Evolutionary conservation across 2,888 invertebrate genomes (phyloP).

Genomic region (Heteromurus nitidus): DNA sequence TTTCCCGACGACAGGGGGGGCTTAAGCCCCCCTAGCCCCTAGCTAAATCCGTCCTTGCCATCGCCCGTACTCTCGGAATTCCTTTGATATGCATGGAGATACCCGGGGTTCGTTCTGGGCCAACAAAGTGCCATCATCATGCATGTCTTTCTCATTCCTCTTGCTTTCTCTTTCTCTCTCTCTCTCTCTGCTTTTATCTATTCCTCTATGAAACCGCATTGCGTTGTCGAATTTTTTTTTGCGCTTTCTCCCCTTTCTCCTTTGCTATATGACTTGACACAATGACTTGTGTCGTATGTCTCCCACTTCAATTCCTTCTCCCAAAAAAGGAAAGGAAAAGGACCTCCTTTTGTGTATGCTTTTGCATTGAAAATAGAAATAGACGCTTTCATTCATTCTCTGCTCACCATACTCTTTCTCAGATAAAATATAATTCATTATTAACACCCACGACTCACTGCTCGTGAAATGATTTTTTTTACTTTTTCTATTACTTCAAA

Average conservation of each 20-base stretch:
- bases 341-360: conserved; percentile 7
- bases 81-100: neutral
- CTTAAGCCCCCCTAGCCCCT: too few species aligned
- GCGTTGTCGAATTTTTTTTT: conserved; percentile 47
- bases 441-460: conserved; percentile 8
- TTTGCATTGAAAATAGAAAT: conserved; percentile 38
- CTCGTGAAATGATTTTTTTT: conserved; percentile 19
- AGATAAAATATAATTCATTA: conserved; percentile 45
- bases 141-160: conserved; percentile 8
- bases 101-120: neutral
- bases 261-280: conserved; percentile 35
- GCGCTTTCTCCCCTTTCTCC: conserved; percentile 19
- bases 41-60: too few species aligned
- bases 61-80: too few species aligned
- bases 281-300: conserved; percentile 55
- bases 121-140: conserved; percentile 30
- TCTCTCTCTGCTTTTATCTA: neutral
- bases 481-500: too few species aligned
- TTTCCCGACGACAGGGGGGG: too few species aligned
- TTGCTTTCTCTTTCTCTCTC: conserved; percentile 8
- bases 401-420: neutral
- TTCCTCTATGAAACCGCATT: conserved; percentile 52
- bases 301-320: conserved; percentile 36
- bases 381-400: conserved; percentile 25
- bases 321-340: neutral